phyloP scores from a whole-genome alignment of 2,113 vertebrate species.

The Neopipo cinnamomea region DNA sequence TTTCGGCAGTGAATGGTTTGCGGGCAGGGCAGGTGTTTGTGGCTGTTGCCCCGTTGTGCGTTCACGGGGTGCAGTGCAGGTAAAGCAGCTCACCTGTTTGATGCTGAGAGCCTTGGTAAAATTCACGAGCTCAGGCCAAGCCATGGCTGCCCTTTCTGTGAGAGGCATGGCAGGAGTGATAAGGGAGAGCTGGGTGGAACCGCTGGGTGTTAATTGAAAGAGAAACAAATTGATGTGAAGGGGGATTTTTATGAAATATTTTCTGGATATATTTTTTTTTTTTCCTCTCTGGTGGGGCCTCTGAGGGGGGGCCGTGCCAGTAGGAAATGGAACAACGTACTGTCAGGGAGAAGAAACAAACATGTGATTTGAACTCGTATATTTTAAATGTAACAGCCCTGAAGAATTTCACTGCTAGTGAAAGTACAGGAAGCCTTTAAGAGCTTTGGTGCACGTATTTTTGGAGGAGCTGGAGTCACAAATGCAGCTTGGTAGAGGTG shows the following conservation, averaged over 20 bases:
- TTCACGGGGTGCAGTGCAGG: not conserved
- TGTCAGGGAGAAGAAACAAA: slow-evolving; percentile 30
- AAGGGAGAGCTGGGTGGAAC: not conserved
- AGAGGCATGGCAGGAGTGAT: not conserved
- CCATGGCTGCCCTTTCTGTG: not conserved
- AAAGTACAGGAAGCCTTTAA: slow-evolving; percentile 27
- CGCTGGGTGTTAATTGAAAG: not conserved
- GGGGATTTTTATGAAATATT: not conserved
- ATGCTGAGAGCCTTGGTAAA: not conserved
- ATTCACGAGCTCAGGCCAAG: not conserved
- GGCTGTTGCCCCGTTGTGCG: not conserved
- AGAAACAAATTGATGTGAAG: not conserved
- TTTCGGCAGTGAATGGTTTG: not conserved
- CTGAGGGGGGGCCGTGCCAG: slow-evolving; percentile 29
- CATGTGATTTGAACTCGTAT: not conserved
- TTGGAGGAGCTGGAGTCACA: not conserved
- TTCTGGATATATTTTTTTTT: not conserved
- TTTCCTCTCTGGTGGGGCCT: not conserved
- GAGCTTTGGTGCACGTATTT: not conserved
- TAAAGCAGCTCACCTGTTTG: slow-evolving; percentile 43
- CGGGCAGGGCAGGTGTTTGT: not conserved
- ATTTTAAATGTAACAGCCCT: not conserved
- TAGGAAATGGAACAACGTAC: slow-evolving; percentile 48
- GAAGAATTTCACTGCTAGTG: slow-evolving; percentile 41
- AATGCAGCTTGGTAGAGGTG: not conserved